Evolutionary conservation across 2,113 vertebrate species (phyloP).

Genomic region (Oryzias javanicus): DNA sequence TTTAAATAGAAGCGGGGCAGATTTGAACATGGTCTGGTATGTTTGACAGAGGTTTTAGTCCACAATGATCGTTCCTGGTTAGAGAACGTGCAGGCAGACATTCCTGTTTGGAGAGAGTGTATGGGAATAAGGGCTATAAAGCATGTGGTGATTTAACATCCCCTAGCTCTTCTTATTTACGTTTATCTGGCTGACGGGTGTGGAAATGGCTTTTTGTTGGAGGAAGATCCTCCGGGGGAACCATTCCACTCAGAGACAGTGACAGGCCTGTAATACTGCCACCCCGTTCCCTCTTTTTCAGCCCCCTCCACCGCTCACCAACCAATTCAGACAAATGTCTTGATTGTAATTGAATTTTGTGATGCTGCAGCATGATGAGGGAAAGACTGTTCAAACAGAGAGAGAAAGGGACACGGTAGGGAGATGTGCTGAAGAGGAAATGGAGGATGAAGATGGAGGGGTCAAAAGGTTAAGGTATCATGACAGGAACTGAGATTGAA

Average conservation of each 20-base stretch:
- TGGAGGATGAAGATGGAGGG: slow-evolving; percentile 45
- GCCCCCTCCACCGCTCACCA: slow-evolving; percentile 24
- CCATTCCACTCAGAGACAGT: slow-evolving; percentile 50
- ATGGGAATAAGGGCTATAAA: slow-evolving; percentile 29
- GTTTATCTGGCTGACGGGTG: slow-evolving; percentile 60
- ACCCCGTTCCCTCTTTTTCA: slow-evolving; percentile 12
- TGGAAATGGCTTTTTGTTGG: slow-evolving; percentile 69
- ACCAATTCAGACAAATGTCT: slow-evolving; percentile 69
- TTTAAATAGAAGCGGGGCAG: slow-evolving; percentile 1
- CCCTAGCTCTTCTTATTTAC: slow-evolving; percentile 55
- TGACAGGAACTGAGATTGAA: slow-evolving; percentile 61
- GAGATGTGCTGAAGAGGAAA: slow-evolving; percentile 3
- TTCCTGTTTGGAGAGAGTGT: background rate
- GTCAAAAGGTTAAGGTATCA: slow-evolving; percentile 41
- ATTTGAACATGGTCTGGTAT: background rate
- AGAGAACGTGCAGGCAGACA: too few relatives aligned
- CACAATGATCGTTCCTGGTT: background rate
- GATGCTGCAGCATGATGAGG: slow-evolving; percentile 51
- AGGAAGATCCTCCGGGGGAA: slow-evolving; percentile 52
- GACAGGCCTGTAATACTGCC: slow-evolving; percentile 64
- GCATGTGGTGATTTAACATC: slow-evolving; percentile 38
- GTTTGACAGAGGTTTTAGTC: background rate
- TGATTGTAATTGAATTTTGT: slow-evolving; percentile 82
- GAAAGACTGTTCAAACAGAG: slow-evolving; percentile 33
- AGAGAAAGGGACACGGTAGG: slow-evolving; percentile 31